Evolutionary conservation across 2,888 invertebrate species (phyloP).

Genomic region (Cerastis rubricosa): DNA sequence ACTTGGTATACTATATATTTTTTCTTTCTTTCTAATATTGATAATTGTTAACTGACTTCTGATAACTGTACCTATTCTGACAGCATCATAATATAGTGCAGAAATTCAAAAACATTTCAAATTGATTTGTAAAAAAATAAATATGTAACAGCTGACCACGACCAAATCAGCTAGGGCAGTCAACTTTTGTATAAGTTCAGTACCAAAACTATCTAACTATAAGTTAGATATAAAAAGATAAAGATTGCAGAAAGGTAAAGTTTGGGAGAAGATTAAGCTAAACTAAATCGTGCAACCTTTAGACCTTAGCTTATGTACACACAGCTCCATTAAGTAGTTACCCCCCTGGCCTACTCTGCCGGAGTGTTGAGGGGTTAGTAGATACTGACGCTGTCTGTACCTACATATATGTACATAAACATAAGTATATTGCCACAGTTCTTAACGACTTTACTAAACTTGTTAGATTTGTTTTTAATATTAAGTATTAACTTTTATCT

Average conservation of each 20-base stretch:
- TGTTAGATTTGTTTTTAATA: conserved; percentile 12
- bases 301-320: neutral
- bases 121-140: neutral
- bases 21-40: too few relatives aligned
- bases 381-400: too few relatives aligned
- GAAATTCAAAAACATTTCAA: neutral
- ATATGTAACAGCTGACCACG: neutral
- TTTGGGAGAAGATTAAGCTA: conserved; percentile 1
- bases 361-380: too few relatives aligned
- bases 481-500: conserved; percentile 8
- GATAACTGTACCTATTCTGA: too few relatives aligned
- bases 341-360: too few relatives aligned
- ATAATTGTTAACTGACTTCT: too few relatives aligned
- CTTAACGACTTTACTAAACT: conserved; percentile 14
- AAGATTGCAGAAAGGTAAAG: conserved; percentile 17
- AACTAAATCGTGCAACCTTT: neutral
- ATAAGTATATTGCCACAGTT: conserved; percentile 1
- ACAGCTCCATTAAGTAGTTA: too few relatives aligned
- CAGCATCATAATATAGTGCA: too few relatives aligned
- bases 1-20: too few relatives aligned
- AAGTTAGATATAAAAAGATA: conserved; percentile 2
- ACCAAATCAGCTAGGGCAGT: neutral
- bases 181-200: neutral
- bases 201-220: conserved; percentile 36
- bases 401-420: neutral